Base-by-base conservation (phyloP, 2,888 invertebrate species). In the Drosophila recens region DNA sequence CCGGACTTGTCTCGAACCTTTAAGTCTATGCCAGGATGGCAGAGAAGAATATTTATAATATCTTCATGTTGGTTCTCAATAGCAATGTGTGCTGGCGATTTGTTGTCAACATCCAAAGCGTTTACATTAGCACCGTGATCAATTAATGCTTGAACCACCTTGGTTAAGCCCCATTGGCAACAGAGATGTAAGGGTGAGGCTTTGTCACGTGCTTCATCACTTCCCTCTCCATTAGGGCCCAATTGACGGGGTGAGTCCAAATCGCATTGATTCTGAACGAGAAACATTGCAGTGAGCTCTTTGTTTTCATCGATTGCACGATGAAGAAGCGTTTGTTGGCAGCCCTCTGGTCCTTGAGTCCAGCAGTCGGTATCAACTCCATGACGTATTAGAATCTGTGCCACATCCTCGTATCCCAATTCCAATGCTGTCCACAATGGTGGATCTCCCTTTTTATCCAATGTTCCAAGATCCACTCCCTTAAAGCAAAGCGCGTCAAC, bases 291-390 rank as follows among this genome's bases (percentile, higher is more conserved):
- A 15, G 94, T 93, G 0, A 93, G 83, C 84, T 95, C 95, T 80
- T 95, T 95, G 88, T 95, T 95, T 87, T 95, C 96, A 88, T 96
- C 96, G 79, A 96, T 96, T 0, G 96, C 95, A 70, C 95, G 95
- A 92, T 98, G 98, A 49, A 99, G 93, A 36, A 99, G 93, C 0
- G 95, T 96, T 85, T 99, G 98, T 57, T 95, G 93, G 89, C 97
- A 98, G 1, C 96, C 96, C 49, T 97, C 97, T 0, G 97, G 97
- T 0, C 97, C 98, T 1, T 95, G 93, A 5, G 95, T 95, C 98
- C 98, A 98, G 90, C 97, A 97, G 91, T 98, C 97, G 0, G 97
- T 96, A 90, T 99, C 98, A 13, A 97, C 98, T 0, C 98, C 98
- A 91, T 98, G 96, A 58, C 95, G 94, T 5, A 98, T 98, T 80